A percentile compares a stretch with the other conserved stretches of the same genome.
phyloP scores from a whole-genome alignment of 2,113 vertebrate genomes.

The Emberiza fucata region DNA sequence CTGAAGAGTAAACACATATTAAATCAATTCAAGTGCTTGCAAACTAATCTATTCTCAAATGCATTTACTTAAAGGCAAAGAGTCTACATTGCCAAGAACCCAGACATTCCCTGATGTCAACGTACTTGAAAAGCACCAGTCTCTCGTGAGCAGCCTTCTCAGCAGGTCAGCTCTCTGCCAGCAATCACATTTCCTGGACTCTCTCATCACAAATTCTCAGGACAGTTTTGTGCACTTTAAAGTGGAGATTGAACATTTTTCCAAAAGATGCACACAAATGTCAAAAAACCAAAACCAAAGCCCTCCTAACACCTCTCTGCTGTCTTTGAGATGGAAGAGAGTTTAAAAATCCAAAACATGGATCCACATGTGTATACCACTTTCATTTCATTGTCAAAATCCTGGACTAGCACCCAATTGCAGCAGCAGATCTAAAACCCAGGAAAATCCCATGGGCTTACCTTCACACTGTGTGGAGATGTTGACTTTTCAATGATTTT shows the following conservation, averaged over 20 bases:
- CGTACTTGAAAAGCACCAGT: not conserved
- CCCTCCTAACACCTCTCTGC: not conserved
- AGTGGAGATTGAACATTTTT: not conserved
- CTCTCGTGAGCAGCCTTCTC: not conserved
- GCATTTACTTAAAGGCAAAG: conserved; percentile 50
- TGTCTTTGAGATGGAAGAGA: not conserved
- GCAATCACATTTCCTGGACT: not conserved
- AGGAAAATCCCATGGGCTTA: not conserved
- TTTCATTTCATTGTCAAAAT: not conserved
- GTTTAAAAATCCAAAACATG: not conserved
- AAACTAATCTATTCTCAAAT: conserved; percentile 62
- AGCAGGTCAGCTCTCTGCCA: not conserved
- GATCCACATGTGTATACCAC: accelerated
- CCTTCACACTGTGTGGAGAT: not conserved
- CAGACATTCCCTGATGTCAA: not conserved
- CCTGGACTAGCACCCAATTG: not conserved
- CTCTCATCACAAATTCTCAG: not conserved
- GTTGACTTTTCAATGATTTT: not conserved
- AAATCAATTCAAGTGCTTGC: conserved; percentile 62
- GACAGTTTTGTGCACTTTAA: not conserved
- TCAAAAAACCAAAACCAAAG: not conserved
- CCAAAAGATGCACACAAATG: not conserved
- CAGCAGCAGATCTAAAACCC: not conserved
- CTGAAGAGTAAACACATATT: conserved; percentile 66
- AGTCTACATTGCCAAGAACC: not conserved